Conservation (phyloP, 2,797 vertebrate genomes). For the Xenentodon cancila region DNA sequence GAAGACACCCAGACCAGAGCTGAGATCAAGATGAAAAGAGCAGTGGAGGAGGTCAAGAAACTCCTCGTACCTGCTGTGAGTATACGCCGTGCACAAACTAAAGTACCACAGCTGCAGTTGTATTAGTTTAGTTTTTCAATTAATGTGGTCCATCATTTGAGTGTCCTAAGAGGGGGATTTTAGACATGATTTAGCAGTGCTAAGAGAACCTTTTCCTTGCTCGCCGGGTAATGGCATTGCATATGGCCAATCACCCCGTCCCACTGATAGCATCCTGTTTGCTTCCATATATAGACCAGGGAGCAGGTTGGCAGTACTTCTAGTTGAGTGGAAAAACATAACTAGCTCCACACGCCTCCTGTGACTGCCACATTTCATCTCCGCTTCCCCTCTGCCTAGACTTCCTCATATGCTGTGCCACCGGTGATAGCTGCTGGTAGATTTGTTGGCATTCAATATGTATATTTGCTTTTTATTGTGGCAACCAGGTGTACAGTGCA, state of each 20-base stretch:
- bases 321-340: slow-evolving; percentile 56
- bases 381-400: slow-evolving; percentile 42
- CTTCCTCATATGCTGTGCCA: slow-evolving; percentile 48
- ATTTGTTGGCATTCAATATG: slow-evolving; percentile 44
- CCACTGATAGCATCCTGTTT: slow-evolving; percentile 69
- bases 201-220: slow-evolving; percentile 20
- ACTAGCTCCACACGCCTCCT: slow-evolving; percentile 48
- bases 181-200: slow-evolving; percentile 23
- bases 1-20: slow-evolving; percentile 86
- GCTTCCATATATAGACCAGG: slow-evolving; percentile 56
- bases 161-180: slow-evolving; percentile 7
- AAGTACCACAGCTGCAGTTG: neutral
- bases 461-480: slow-evolving; percentile 41
- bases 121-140: slow-evolving; percentile 4
- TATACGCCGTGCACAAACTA: slow-evolving; percentile 40
- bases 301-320: slow-evolving; percentile 66
- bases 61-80: slow-evolving; percentile 87
- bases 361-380: slow-evolving; percentile 58
- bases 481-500: slow-evolving; percentile 73
- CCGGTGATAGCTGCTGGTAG: slow-evolving; percentile 36
- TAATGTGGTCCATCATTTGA: slow-evolving; percentile 11
- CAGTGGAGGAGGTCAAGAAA: slow-evolving; percentile 88
- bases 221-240: slow-evolving; percentile 36
- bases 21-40: slow-evolving; percentile 87
- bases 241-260: slow-evolving; percentile 55